phyloP scores from a whole-genome alignment of 2,113 vertebrate genomes.

The Numenius arquata region DNA sequence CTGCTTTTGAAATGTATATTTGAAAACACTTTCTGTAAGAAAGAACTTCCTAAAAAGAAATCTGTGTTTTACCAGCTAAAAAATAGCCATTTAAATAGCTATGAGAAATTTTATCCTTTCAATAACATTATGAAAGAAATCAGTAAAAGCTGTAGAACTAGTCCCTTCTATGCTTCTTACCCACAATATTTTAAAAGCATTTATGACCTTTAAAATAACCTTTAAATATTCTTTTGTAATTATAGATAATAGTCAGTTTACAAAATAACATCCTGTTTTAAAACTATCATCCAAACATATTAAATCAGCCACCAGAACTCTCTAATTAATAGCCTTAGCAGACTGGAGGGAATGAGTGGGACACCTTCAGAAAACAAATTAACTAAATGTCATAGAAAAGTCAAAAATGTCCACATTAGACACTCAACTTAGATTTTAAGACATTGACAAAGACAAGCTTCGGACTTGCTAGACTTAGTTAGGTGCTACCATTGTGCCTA shows the following conservation, averaged over 20 bases:
- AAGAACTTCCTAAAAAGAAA: conserved; percentile 26
- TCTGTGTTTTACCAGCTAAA: neutral
- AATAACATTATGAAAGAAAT: neutral
- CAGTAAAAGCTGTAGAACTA: neutral
- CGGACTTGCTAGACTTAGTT: neutral
- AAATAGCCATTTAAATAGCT: neutral
- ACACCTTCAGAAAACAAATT: conserved; percentile 34
- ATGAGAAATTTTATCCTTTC: neutral
- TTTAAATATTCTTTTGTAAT: neutral
- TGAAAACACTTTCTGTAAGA: neutral
- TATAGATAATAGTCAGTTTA: conserved; percentile 5
- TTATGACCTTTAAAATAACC: neutral
- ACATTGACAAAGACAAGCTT: neutral
- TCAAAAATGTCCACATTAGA: neutral
- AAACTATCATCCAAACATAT: conserved; percentile 1
- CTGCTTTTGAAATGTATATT: conserved; percentile 52
- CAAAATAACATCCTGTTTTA: neutral
- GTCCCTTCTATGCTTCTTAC: neutral
- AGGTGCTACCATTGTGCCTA: neutral
- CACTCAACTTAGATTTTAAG: neutral
- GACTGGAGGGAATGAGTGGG: neutral
- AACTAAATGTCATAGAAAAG: conserved; percentile 26
- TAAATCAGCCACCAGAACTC: conserved; percentile 26
- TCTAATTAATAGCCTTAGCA: conserved; percentile 16
- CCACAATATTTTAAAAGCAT: neutral